Conservation (phyloP, 2,113 vertebrate genomes). For the Opisthocomus hoazin region DNA sequence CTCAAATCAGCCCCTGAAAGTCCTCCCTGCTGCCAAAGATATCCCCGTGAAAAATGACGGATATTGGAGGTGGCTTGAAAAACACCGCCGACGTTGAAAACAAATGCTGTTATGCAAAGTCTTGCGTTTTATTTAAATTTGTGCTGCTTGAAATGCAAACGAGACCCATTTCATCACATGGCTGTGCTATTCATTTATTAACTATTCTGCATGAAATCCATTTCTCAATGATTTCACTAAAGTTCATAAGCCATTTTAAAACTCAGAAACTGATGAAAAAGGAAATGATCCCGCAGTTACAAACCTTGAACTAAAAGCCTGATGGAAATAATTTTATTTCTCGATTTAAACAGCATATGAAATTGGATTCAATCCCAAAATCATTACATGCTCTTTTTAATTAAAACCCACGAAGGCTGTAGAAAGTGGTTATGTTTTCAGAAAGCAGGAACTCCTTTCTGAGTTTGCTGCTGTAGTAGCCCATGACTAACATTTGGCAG, state of each 20-base stretch:
- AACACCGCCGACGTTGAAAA: background rate
- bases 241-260: slow-evolving; percentile 58
- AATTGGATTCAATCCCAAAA: slow-evolving; percentile 52
- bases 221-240: slow-evolving; percentile 54
- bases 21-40: slow-evolving; percentile 50
- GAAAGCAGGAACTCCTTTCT: background rate
- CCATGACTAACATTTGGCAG: background rate
- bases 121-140: slow-evolving; percentile 44
- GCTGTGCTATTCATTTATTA: slow-evolving; percentile 48
- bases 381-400: slow-evolving; percentile 48
- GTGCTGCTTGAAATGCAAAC: slow-evolving; percentile 60
- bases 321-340: slow-evolving; percentile 61
- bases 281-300: slow-evolving; percentile 57
- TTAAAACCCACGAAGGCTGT: slow-evolving; percentile 38
- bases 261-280: slow-evolving; percentile 50
- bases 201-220: slow-evolving; percentile 44
- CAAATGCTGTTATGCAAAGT: slow-evolving; percentile 29
- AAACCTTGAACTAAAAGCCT: slow-evolving; percentile 42
- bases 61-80: background rate
- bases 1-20: slow-evolving; percentile 79
- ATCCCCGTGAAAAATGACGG: slow-evolving; percentile 44
- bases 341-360: slow-evolving; percentile 48
- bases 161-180: slow-evolving; percentile 31
- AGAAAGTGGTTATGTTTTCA: background rate
- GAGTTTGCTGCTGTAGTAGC: background rate